Evolutionary conservation across 2,113 vertebrate genomes (phyloP), one percentile per base, ranked within the genome.

Genomic region (Psammodynastes pulverulentus): DNA sequence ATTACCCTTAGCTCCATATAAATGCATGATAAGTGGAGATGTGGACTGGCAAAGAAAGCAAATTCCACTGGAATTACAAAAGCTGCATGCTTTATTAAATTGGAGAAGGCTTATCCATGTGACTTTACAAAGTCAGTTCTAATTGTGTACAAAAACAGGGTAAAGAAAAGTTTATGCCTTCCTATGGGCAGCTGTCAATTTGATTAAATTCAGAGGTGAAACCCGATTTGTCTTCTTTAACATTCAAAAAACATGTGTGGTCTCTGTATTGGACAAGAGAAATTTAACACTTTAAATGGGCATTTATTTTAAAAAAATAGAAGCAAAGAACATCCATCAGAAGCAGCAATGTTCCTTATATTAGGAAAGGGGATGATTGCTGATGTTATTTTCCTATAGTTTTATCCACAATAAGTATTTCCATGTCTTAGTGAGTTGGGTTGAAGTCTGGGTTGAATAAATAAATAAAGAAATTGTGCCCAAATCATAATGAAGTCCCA

Each of bases 1-100:
- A 96, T 94, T 96, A 96, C 97, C 95, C 95, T 94, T 97, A 96
- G 96, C 95, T 96, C 94, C 96, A 89, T 95, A 97, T 96, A 94
- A 95, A 96, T 93, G 93, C 96, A 95, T 96, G 96, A 95, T 96
- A 96, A 96, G 94, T 93, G 94, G 93, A 97, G 96, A 96, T 95
- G 96, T 94, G 94, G 95, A 96, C 94, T 97, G 92, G 93, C 90
- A 86, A 94, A 95, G 93, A 95, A 95, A 96, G 96, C 94, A 94
- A 96, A 92, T 96, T 97, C 97, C 93, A 94, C 92, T 87, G 93
- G 93, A 96, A 93, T 94, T 94, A 88, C 91, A 79, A 79, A 95
- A 95, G 96, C 91, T 4, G 0, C 92, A 91, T 95, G 93, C 95
- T 95, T 96, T 43, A 54, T 92, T 91, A 56, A 90, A 84, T 87